Percentiles rank a stretch among this genome's conserved stretches.
These are phyloP conservation scores for Dallia pectoralis DNA, from an alignment of 2,797 vertebrate genomes.

Conservation along the genomic window DNA sequence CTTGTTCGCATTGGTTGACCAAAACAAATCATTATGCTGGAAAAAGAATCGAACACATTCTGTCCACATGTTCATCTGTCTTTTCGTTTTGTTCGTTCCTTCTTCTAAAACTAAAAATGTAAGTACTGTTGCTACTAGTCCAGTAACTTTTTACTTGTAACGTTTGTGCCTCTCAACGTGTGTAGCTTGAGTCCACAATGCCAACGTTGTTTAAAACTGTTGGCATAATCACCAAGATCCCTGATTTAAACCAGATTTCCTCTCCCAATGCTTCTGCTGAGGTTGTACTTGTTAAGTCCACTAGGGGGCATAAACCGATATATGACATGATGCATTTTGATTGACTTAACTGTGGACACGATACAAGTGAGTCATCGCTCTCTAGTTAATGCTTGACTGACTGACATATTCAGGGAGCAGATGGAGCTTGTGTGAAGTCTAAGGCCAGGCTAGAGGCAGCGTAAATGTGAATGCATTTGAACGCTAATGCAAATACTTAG, in stretches of 20 bases:
- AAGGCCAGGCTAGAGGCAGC: constrained; percentile 61
- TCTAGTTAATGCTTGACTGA: constrained; percentile 26
- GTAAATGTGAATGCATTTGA: constrained; percentile 56
- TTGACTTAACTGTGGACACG: constrained; percentile 6
- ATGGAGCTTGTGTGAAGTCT: constrained; percentile 58
- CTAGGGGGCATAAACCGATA: constrained; percentile 23
- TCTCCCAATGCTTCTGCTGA: background rate
- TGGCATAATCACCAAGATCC: constrained; percentile 23
- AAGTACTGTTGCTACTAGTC: constrained; percentile 43
- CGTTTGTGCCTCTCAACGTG: constrained; percentile 16
- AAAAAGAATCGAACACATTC: no score
- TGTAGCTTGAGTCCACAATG: constrained; percentile 17
- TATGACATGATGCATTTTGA: constrained; percentile 8
- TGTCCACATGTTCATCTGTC: no score
- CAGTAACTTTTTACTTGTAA: constrained; percentile 43
- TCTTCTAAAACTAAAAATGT: constrained; percentile 39
- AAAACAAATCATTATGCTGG: no score
- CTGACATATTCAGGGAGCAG: constrained; percentile 66
- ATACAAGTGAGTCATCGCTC: constrained; percentile 43
- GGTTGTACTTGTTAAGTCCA: background rate
- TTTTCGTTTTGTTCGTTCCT: constrained; percentile 14
- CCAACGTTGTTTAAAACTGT: constrained; percentile 31
- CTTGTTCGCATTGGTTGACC: no score
- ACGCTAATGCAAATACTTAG: constrained; percentile 54
- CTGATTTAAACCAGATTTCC: constrained; percentile 27